phyloP scores from a whole-genome alignment of 2,797 vertebrate genomes.

The Pampus argenteus region DNA sequence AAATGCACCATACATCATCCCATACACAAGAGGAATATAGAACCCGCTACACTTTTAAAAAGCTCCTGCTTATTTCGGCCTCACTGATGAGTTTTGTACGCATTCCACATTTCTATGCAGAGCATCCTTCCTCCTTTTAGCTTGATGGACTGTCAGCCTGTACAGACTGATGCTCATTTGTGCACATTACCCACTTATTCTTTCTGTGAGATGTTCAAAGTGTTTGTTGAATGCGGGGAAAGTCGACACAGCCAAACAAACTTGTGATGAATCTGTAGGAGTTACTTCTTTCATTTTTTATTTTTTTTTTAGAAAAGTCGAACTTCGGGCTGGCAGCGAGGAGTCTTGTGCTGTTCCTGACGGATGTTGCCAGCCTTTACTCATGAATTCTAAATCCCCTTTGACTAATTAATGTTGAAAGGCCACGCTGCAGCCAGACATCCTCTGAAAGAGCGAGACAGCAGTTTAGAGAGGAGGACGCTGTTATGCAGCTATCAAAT shows the following conservation, averaged over 20 bases:
- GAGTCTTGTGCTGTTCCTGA: conserved; percentile 41
- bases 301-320: conserved; percentile 37
- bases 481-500: neutral
- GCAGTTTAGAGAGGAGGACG: conserved; percentile 17
- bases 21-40: conserved; percentile 42
- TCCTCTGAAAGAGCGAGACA: conserved; percentile 18
- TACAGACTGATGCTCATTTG: conserved; percentile 53
- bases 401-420: conserved; percentile 68
- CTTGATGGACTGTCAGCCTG: conserved; percentile 41
- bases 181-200: conserved; percentile 45
- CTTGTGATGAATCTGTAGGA: conserved; percentile 32
- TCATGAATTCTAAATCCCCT: conserved; percentile 75
- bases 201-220: conserved; percentile 19
- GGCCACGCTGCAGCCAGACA: conserved; percentile 50
- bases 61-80: conserved; percentile 30
- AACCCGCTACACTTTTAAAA: conserved; percentile 20
- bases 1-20: conserved; percentile 38
- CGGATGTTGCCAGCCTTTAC: conserved; percentile 58
- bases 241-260: conserved; percentile 7
- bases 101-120: conserved; percentile 32
- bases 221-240: conserved; percentile 21
- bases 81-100: conserved; percentile 28
- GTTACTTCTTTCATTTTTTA: conserved; percentile 19
- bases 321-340: conserved; percentile 27
- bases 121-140: conserved; percentile 30